A percentile compares a stretch with the other conserved stretches of the same genome.
Evolutionary conservation across 2,797 vertebrate genomes (phyloP).

Genomic region (Coendou prehensilis): DNA sequence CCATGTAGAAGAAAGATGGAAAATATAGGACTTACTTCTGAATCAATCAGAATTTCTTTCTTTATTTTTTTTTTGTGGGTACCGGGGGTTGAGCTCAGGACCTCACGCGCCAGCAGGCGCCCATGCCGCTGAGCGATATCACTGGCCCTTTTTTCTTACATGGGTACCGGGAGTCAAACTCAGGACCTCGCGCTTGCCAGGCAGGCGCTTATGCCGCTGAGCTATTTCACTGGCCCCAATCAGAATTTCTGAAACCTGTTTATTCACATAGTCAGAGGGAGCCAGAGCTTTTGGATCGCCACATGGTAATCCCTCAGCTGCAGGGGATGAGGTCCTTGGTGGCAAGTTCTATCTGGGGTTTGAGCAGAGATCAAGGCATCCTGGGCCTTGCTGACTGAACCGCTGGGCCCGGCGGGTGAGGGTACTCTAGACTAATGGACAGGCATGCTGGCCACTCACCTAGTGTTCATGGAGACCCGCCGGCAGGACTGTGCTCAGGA

Average conservation of each 20-base stretch:
- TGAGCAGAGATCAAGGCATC: not conserved
- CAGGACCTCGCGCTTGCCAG: too few relatives aligned
- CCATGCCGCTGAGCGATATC: too few relatives aligned
- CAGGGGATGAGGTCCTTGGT: not conserved
- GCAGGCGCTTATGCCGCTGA: too few relatives aligned
- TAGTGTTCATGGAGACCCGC: not conserved
- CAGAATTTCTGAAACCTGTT: conserved; percentile 39
- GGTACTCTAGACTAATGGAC: not conserved
- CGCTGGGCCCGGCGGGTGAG: not conserved
- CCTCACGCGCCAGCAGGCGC: too few relatives aligned
- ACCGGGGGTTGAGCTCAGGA: too few relatives aligned
- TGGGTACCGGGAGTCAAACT: too few relatives aligned
- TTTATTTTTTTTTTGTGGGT: too few relatives aligned
- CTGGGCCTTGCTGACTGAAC: not conserved
- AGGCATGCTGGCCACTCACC: not conserved
- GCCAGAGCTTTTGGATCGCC: not conserved
- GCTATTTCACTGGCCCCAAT: not conserved
- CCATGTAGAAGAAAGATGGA: not conserved
- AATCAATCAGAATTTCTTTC: conserved; percentile 1
- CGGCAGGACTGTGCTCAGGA: not conserved
- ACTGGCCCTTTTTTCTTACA: too few relatives aligned
- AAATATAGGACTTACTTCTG: conserved; percentile 17
- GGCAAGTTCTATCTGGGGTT: not conserved
- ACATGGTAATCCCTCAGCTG: not conserved
- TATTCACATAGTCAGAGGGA: conserved; percentile 27